Base-by-base conservation (phyloP, 1,140 invertebrate species). In the Matsumurasca onukii region DNA sequence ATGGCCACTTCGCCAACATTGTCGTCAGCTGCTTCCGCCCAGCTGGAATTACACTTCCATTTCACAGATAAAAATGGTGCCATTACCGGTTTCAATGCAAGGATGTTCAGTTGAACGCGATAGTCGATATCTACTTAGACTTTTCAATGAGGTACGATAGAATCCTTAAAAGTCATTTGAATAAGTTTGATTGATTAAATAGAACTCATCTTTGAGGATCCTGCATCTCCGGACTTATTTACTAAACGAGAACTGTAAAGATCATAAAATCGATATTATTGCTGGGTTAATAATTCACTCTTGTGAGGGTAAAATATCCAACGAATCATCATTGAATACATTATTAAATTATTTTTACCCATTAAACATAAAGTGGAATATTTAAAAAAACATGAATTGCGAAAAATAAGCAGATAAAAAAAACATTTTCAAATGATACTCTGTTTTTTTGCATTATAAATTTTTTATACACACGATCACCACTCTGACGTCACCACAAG, bases 361-460 rank as follows among this genome's bases (percentile, higher is more conserved):
- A n/a, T n/a, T n/a, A n/a, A n/a, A n/a, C n/a, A n/a, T n/a, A n/a
- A n/a, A n/a, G n/a, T n/a, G n/a, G n/a, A n/a, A n/a, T n/a, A n/a
- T n/a, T n/a, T n/a, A n/a, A n/a, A n/a, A n/a, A n/a, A n/a, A n/a
- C n/a, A n/a, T n/a, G 17, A 39, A 39, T 39, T 39, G 24, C 5
- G 9, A 20, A 25, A 5, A 55, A 20, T 9, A 12, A 12, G 5
- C 5, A 20, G 51, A 12, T 55, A 20, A 5, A 12, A 55, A 55
- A 20, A 5, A 55, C 51, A 55, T 55, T 5, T 20, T 34, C 61
- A 61, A 61, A 3, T 31, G 12, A n/a, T n/a, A n/a, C n/a, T 61
- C 12, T 22, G 57, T 29, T 3, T 30, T 61, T 22, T 2, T 25
- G 5, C 9, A 31, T 61, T 13, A 25, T 13, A 61, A 61, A 3